phyloP scores from a whole-genome alignment of 2,797 vertebrate genomes.

The Vireo griseus region DNA sequence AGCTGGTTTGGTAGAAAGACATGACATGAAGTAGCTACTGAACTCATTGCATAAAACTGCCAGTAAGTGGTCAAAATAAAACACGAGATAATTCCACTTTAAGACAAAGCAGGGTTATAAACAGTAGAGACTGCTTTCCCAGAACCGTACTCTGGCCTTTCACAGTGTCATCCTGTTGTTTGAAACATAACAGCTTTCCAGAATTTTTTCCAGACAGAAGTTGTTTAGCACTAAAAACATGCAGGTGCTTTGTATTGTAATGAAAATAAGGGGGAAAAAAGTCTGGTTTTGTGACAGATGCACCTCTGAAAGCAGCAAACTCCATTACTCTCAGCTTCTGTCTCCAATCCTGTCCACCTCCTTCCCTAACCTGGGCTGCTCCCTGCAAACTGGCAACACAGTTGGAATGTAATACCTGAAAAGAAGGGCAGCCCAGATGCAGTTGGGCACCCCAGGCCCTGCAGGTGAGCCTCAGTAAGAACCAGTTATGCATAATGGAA shows the following conservation, averaged over 20 bases:
- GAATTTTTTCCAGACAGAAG: neutral
- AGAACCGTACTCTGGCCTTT: neutral
- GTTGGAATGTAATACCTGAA: neutral
- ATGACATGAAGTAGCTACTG: neutral
- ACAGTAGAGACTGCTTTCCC: neutral
- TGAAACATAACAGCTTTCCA: neutral
- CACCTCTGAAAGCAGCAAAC: neutral
- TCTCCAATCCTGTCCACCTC: neutral
- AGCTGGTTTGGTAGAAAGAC: neutral
- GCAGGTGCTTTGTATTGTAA: neutral
- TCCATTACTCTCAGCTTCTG: neutral
- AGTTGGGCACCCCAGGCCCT: neutral
- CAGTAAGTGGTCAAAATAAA: neutral
- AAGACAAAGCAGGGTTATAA: neutral
- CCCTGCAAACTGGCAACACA: neutral
- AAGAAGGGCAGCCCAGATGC: neutral
- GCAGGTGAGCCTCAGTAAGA: neutral
- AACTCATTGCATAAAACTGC: neutral
- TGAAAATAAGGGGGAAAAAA: neutral
- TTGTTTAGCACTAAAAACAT: neutral
- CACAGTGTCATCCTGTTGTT: neutral
- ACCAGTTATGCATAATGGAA: neutral
- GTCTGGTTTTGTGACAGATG: neutral
- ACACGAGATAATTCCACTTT: neutral
- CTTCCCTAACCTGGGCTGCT: neutral